phyloP scores from a whole-genome alignment of 2,888 invertebrate genomes.

The Sminthurides aquaticus region DNA sequence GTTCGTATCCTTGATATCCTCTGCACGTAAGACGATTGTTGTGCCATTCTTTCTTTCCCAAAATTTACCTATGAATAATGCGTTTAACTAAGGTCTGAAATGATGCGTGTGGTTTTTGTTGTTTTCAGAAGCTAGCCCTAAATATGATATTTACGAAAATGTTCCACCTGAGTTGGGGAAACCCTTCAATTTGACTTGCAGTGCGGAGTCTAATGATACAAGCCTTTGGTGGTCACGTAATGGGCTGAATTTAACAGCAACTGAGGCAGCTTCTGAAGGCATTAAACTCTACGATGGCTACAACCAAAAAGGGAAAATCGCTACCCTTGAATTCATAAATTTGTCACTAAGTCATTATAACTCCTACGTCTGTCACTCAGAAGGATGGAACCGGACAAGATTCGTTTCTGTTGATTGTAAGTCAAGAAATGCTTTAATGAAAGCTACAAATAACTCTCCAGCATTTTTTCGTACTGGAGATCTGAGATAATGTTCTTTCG shows the following conservation, averaged over 20 bases:
- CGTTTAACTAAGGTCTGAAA: too few relatives aligned
- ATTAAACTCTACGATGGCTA: background rate
- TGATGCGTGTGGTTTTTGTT: too few relatives aligned
- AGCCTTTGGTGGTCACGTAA: constrained; percentile 56
- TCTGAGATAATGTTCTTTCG: background rate
- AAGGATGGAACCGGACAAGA: constrained; percentile 43
- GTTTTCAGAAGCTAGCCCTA: background rate
- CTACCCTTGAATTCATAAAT: constrained; percentile 53
- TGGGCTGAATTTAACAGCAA: constrained; percentile 54
- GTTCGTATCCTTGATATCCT: background rate
- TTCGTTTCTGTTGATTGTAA: background rate
- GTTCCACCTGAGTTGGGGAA: background rate
- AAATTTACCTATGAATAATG: background rate
- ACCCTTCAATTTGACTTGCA: constrained; percentile 11
- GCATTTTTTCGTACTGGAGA: too few relatives aligned
- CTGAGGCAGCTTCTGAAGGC: constrained; percentile 50
- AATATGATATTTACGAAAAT: background rate
- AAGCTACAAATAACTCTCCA: too few relatives aligned
- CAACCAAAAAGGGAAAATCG: constrained; percentile 49
- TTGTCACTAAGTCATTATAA: constrained; percentile 66
- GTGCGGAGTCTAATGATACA: constrained; percentile 44
- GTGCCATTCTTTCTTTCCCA: too few relatives aligned
- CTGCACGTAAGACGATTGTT: background rate
- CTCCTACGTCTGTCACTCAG: constrained; percentile 54
- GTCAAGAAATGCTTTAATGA: constrained; percentile 1